phyloP scores from a whole-genome alignment of 2,113 vertebrate genomes.

The Solenodon paradoxus region DNA sequence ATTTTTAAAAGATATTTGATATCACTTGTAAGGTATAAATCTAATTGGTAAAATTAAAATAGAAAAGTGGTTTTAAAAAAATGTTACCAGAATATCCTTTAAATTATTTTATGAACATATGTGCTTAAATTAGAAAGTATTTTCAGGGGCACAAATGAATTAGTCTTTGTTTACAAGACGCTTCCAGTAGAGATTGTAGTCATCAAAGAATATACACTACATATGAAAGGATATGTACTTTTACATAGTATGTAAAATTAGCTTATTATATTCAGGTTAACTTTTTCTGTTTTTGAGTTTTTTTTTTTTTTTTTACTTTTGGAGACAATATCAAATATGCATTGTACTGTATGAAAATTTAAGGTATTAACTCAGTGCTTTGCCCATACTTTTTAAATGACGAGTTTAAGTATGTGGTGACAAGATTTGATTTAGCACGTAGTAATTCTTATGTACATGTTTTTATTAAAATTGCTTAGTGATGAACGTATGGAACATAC shows the following conservation, averaged over 20 bases:
- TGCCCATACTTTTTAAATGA: background rate
- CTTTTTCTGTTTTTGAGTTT: slow-evolving; percentile 38
- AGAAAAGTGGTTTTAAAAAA: background rate
- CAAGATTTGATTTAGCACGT: background rate
- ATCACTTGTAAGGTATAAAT: too few relatives aligned
- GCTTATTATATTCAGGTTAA: background rate
- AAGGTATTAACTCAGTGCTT: background rate
- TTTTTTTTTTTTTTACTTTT: background rate
- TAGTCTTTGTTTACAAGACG: background rate
- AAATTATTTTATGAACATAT: background rate
- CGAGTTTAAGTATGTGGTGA: background rate
- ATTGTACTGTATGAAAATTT: background rate
- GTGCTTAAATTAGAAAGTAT: background rate
- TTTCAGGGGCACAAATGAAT: background rate
- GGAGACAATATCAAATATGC: slow-evolving; percentile 1
- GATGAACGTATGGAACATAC: background rate
- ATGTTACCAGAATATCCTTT: background rate
- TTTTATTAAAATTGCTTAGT: slow-evolving; percentile 38
- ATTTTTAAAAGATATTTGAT: background rate
- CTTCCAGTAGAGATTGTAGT: background rate
- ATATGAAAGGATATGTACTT: background rate
- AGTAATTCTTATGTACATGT: background rate
- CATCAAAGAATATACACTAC: background rate
- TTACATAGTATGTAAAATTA: background rate
- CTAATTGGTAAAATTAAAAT: slow-evolving; percentile 10